A percentile compares a stretch with the other conserved stretches of the same genome.
Evolutionary conservation across 2,113 vertebrate genomes (phyloP).

Genomic region (Engraulis encrasicolus): DNA sequence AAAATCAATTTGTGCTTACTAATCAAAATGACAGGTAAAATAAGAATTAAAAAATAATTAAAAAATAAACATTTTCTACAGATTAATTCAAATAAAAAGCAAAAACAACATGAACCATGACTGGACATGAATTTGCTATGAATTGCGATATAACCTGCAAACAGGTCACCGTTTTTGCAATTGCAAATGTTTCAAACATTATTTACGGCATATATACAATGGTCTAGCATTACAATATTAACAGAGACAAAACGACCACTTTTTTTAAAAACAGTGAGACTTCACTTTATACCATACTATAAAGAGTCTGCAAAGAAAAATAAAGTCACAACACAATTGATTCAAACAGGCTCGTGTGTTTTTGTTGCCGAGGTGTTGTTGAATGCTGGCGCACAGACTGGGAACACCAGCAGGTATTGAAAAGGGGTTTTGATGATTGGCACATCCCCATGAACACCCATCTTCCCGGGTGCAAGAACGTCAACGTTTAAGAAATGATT

Average conservation of each 20-base stretch:
- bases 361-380: slow-evolving; percentile 36
- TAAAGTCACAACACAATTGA: slow-evolving; percentile 20
- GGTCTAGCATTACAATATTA: slow-evolving; percentile 56
- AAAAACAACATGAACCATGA: slow-evolving; percentile 22
- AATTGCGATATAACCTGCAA: slow-evolving; percentile 48
- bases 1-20: slow-evolving; percentile 45
- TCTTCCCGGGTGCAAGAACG: slow-evolving; percentile 47
- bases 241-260: slow-evolving; percentile 58
- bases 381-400: background rate
- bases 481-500: background rate
- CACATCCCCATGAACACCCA: slow-evolving; percentile 56
- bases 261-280: slow-evolving; percentile 56
- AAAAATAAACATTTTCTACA: slow-evolving; percentile 18
- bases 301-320: slow-evolving; percentile 35
- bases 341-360: slow-evolving; percentile 45
- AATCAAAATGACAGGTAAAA: slow-evolving; percentile 39
- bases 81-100: slow-evolving; percentile 43
- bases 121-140: slow-evolving; percentile 40
- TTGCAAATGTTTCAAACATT: slow-evolving; percentile 53
- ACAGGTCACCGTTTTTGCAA: slow-evolving; percentile 47
- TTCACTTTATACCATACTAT: slow-evolving; percentile 59
- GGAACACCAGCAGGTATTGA: background rate
- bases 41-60: slow-evolving; percentile 46
- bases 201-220: slow-evolving; percentile 65
- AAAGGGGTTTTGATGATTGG: slow-evolving; percentile 64